Conservation (phyloP, 1,140 invertebrate species). For the Monochamus saltuarius region DNA sequence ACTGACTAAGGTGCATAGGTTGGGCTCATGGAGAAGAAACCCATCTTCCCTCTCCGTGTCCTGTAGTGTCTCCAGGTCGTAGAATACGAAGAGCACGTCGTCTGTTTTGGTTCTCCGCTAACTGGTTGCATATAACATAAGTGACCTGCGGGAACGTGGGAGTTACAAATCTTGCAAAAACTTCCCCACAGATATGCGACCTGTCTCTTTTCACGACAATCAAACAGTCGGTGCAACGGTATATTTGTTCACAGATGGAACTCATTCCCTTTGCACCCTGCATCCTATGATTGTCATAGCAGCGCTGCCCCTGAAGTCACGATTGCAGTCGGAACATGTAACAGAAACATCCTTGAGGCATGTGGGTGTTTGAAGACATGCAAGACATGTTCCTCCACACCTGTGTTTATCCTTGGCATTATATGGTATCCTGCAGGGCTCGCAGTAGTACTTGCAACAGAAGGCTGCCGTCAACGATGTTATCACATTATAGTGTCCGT, state of each 20-base stretch:
- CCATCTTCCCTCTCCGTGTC: constrained; percentile 17
- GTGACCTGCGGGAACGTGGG: too few species aligned
- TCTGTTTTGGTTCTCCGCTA: too few species aligned
- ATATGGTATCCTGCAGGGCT: constrained; percentile 1
- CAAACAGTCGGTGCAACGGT: too few species aligned
- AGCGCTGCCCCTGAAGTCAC: not conserved
- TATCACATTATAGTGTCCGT: constrained; percentile 1
- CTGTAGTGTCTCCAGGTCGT: constrained; percentile 23
- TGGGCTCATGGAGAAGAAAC: constrained; percentile 15
- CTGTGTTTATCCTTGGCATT: not conserved
- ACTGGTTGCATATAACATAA: too few species aligned
- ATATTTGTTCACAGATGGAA: too few species aligned
- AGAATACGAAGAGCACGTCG: too few species aligned
- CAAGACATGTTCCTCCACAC: constrained; percentile 4
- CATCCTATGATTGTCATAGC: constrained; percentile 4
- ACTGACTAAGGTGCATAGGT: constrained; percentile 15
- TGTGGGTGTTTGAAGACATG: not conserved
- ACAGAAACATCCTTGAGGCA: not conserved
- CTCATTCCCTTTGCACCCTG: too few species aligned
- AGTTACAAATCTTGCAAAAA: constrained; percentile 19
- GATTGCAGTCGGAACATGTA: not conserved
- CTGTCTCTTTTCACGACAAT: not conserved
- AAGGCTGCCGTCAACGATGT: constrained; percentile 1
- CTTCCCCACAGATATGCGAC: constrained; percentile 13
- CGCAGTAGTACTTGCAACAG: not conserved